A percentile compares a stretch with the other conserved stretches of the same genome.
Evolutionary conservation across 2,888 invertebrate genomes (phyloP).

Genomic region (Mythimna albipuncta): DNA sequence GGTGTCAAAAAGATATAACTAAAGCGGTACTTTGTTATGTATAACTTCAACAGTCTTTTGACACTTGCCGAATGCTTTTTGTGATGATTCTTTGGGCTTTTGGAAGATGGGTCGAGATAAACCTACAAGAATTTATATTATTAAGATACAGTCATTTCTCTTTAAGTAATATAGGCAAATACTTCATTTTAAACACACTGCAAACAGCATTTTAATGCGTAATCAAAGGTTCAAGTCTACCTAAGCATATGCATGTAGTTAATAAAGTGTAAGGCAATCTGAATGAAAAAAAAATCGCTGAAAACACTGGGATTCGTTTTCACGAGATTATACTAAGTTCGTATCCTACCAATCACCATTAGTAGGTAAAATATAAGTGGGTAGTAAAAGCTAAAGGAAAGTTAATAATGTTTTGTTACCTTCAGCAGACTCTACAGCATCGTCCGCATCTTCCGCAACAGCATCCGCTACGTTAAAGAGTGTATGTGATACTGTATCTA

Average conservation of each 20-base stretch:
- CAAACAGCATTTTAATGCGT: neutral
- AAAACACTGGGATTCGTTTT: conserved; percentile 1
- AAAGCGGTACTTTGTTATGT: conserved; percentile 44
- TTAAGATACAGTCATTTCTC: neutral
- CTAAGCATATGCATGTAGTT: neutral
- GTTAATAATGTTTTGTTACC: conserved; percentile 60
- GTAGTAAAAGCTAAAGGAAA: conserved; percentile 34
- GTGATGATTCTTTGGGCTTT: conserved; percentile 59
- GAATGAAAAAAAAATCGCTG: conserved; percentile 16
- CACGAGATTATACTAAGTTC: conserved; percentile 9
- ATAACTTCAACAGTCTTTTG: conserved; percentile 67
- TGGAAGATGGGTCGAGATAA: conserved; percentile 27
- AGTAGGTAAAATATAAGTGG: conserved; percentile 31
- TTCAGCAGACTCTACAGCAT: conserved; percentile 65
- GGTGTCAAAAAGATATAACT: conserved; percentile 22
- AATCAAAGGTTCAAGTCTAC: neutral
- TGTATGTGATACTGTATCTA: conserved; percentile 77
- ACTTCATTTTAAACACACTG: neutral
- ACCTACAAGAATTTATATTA: conserved; percentile 45
- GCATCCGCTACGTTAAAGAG: conserved; percentile 66
- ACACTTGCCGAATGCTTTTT: conserved; percentile 55
- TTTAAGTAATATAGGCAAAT: neutral
- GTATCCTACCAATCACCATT: conserved; percentile 39
- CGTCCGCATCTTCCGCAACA: conserved; percentile 61
- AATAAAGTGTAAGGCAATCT: conserved; percentile 3